These are phyloP conservation scores for Willisornis vidua DNA, from an alignment of 2,113 vertebrate genomes.

Conservation along the genomic window DNA sequence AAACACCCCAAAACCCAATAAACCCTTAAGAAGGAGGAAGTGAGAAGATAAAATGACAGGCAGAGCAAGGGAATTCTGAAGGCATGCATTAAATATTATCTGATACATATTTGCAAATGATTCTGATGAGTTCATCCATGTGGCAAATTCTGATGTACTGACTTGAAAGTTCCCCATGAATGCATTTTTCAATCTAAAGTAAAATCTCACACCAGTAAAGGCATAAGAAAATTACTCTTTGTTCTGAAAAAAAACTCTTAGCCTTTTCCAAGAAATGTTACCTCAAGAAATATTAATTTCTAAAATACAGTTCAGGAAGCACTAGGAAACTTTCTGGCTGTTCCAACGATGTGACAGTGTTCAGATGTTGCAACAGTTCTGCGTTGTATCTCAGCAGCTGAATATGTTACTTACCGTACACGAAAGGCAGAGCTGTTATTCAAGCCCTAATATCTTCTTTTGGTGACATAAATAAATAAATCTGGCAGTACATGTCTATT, in stretches of 20 bases:
- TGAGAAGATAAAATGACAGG: not conserved
- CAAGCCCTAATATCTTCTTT: not conserved
- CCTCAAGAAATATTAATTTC: not conserved
- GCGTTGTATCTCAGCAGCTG: not conserved
- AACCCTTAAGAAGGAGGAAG: not conserved
- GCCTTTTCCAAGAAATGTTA: not conserved
- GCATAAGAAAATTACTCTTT: not conserved
- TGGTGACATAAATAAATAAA: not conserved
- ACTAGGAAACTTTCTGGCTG: not conserved
- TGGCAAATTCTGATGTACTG: conserved; percentile 21
- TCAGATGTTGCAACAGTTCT: not conserved
- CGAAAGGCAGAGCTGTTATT: not conserved
- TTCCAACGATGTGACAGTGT: not conserved
- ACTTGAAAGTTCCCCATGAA: conserved; percentile 25
- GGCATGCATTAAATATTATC: not conserved
- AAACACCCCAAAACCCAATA: no score
- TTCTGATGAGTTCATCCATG: not conserved
- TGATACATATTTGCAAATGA: conserved; percentile 21
- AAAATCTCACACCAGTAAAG: not conserved
- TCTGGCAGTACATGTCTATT: not conserved
- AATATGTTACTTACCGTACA: not conserved
- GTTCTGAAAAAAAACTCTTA: not conserved
- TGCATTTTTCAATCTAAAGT: conserved; percentile 25
- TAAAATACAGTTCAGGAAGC: not conserved
- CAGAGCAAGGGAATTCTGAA: conserved; percentile 1